Conservation (phyloP, 1,140 invertebrate genomes). For the Chironomus striatipennis region DNA sequence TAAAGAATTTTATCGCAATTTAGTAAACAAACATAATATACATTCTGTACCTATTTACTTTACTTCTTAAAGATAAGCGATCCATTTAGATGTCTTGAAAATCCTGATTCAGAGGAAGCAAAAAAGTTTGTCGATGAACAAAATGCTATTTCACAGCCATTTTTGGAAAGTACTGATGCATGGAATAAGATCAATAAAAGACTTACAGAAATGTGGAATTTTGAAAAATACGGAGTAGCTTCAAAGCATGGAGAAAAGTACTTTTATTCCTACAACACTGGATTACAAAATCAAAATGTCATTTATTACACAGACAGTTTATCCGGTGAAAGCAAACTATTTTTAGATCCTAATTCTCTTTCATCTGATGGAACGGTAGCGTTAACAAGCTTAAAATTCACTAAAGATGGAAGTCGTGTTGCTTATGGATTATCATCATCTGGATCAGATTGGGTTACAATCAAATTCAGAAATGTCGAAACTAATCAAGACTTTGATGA, state of each 20-base stretch:
- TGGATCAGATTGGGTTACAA: conserved; percentile 93
- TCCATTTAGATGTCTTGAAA: conserved; percentile 95
- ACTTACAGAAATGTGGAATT: conserved; percentile 90
- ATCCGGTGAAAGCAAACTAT: conserved; percentile 71
- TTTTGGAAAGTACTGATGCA: conserved; percentile 65
- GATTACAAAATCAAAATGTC: conserved; percentile 95
- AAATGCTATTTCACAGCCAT: conserved; percentile 83
- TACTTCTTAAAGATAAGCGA: conserved; percentile 61
- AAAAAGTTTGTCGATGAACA: conserved; percentile 86
- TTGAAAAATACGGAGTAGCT: conserved; percentile 88
- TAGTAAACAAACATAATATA: neutral
- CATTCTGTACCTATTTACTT: conserved; percentile 24
- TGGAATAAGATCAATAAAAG: conserved; percentile 63
- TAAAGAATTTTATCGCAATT: neutral
- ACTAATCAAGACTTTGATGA: conserved; percentile 83
- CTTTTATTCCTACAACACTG: conserved; percentile 90
- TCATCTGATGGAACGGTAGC: conserved; percentile 91
- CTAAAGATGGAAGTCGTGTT: conserved; percentile 81
- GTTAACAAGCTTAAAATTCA: conserved; percentile 69
- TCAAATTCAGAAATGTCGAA: conserved; percentile 70
- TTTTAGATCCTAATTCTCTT: conserved; percentile 89
- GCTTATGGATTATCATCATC: conserved; percentile 86
- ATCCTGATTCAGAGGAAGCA: conserved; percentile 88
- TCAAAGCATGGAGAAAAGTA: conserved; percentile 74
- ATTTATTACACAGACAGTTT: conserved; percentile 83